phyloP scores from a whole-genome alignment of 1,140 invertebrate species.

The Hycleus phaleratus region DNA sequence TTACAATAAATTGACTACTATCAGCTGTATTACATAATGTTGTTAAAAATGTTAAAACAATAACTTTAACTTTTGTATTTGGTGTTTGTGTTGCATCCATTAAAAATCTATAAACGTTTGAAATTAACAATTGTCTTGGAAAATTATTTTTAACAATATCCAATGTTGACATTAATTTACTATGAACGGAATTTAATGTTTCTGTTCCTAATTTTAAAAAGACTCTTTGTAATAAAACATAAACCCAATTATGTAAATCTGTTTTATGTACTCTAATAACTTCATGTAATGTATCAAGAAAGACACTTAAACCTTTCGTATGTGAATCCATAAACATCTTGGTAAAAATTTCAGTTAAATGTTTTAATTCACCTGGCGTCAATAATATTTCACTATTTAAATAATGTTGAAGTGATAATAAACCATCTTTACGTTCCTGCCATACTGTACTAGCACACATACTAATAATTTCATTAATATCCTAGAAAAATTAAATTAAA shows the following conservation, averaged over 20 bases:
- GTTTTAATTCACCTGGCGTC: slow-evolving; percentile 61
- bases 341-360: slow-evolving; percentile 84
- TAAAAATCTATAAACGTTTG: slow-evolving; percentile 61
- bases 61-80: slow-evolving; percentile 69
- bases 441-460: slow-evolving; percentile 82
- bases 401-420: slow-evolving; percentile 71
- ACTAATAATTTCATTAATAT: slow-evolving; percentile 82
- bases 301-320: slow-evolving; percentile 89
- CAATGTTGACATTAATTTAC: slow-evolving; percentile 80
- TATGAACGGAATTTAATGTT: slow-evolving; percentile 80
- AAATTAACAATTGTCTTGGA: slow-evolving; percentile 51
- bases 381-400: slow-evolving; percentile 64
- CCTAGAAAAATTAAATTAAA: slow-evolving; percentile 43
- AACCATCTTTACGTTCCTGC: slow-evolving; percentile 87
- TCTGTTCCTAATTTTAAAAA: slow-evolving; percentile 87
- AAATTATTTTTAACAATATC: slow-evolving; percentile 75
- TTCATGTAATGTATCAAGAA: slow-evolving; percentile 86
- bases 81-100: slow-evolving; percentile 86
- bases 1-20: slow-evolving; percentile 26
- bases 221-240: slow-evolving; percentile 67
- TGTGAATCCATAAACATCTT: slow-evolving; percentile 98
- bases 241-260: slow-evolving; percentile 86
- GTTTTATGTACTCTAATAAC: slow-evolving; percentile 79
- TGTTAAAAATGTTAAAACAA: slow-evolving; percentile 59
- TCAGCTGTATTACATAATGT: slow-evolving; percentile 54